Conservation (phyloP, 2,797 vertebrate species). For the Numenius phaeopus region DNA sequence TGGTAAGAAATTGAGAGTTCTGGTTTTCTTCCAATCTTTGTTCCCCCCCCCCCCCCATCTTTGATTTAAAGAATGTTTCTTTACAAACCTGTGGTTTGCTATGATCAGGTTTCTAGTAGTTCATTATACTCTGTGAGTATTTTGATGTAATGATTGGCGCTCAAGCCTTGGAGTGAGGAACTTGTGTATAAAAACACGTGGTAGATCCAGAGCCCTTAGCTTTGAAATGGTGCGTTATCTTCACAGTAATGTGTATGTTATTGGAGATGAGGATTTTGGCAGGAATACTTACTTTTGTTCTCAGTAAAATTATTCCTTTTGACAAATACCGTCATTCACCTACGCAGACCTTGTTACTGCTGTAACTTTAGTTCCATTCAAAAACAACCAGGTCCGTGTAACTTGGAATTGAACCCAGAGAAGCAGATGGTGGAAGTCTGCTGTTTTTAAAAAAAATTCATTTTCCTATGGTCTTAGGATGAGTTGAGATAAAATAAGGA, state of each 20-base stretch:
- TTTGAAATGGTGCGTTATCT: neutral
- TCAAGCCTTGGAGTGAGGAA: neutral
- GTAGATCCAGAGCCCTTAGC: neutral
- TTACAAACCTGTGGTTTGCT: neutral
- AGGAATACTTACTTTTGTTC: neutral
- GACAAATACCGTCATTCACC: neutral
- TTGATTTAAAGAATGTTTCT: neutral
- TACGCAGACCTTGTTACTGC: neutral
- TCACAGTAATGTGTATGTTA: neutral
- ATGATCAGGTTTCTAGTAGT: neutral
- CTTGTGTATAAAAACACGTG: neutral
- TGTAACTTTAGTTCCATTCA: neutral
- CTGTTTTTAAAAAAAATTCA: neutral
- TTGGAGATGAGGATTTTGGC: neutral
- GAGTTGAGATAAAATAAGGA: neutral
- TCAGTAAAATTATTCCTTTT: neutral
- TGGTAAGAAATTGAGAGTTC: neutral
- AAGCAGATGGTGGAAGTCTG: neutral
- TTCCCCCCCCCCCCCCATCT: neutral
- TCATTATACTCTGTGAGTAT: neutral
- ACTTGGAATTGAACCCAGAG: neutral
- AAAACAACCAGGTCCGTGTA: neutral
- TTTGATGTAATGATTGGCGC: neutral
- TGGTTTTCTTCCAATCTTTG: neutral
- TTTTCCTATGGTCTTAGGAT: neutral